Evolutionary conservation across 2,888 invertebrate species (phyloP).

Genomic region (Ophonus ardosiacus): DNA sequence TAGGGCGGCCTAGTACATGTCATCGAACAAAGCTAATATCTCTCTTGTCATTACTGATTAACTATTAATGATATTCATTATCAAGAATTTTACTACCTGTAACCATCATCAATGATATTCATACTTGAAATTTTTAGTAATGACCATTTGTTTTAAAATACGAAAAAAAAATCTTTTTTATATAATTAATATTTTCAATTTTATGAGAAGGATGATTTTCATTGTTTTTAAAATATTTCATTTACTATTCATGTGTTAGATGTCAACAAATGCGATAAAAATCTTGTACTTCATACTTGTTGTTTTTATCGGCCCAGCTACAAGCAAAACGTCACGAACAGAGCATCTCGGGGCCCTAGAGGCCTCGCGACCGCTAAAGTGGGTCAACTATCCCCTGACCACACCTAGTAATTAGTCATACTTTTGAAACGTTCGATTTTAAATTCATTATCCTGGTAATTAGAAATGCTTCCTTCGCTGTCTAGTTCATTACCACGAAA

Average conservation of each 20-base stretch:
- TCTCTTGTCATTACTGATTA: too few relatives aligned
- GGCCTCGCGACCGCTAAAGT: conserved; percentile 6
- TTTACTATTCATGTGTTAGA: background rate
- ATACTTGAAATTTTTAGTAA: too few relatives aligned
- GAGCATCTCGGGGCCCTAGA: background rate
- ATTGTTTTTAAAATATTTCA: background rate
- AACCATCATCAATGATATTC: too few relatives aligned
- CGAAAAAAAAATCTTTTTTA: background rate
- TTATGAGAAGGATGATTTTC: background rate
- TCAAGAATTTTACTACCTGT: too few relatives aligned
- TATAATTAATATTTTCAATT: background rate
- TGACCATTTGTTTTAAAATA: too few relatives aligned
- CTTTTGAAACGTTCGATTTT: conserved; percentile 16
- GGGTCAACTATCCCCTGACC: background rate
- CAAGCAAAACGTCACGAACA: background rate
- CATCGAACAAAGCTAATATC: too few relatives aligned
- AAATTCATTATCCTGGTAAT: conserved; percentile 24
- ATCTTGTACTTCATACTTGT: background rate
- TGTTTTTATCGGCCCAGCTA: background rate
- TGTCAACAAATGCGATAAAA: background rate
- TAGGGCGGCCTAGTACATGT: too few relatives aligned
- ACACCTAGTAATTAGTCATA: conserved; percentile 21
- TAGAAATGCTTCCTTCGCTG: background rate
- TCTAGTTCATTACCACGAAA: conserved; percentile 1
- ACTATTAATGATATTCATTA: too few relatives aligned